A percentile compares a stretch with the other conserved stretches of the same genome.
phyloP scores from a whole-genome alignment of 2,797 vertebrate genomes.

The Phoeniculus purpureus region DNA sequence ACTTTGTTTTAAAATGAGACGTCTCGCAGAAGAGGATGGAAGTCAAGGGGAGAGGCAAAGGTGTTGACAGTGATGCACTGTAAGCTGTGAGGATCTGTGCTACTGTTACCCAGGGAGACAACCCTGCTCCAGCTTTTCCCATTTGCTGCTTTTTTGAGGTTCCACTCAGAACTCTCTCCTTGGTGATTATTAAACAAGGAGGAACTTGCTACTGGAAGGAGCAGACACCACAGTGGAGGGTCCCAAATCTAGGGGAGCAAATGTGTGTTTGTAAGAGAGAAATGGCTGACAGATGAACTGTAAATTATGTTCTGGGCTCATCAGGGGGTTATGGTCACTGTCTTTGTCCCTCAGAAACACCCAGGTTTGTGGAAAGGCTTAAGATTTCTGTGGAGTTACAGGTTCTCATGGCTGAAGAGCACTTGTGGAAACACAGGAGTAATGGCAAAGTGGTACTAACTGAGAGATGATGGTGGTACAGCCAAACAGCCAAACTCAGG shows the following conservation, averaged over 20 bases:
- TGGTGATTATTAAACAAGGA: not conserved
- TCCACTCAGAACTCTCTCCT: not conserved
- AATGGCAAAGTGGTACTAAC: not conserved
- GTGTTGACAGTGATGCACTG: constrained; percentile 38
- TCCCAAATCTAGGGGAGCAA: not conserved
- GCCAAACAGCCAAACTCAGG: not conserved
- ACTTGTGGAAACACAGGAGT: not conserved
- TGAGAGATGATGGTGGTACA: not conserved
- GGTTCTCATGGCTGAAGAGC: not conserved
- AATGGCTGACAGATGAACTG: not conserved
- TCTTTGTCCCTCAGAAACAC: not conserved
- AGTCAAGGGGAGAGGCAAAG: constrained; percentile 6
- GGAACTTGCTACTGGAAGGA: not conserved
- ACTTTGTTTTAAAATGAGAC: constrained; percentile 71
- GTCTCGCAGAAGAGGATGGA: not conserved
- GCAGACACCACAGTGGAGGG: not conserved
- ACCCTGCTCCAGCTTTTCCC: not conserved
- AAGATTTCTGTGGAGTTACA: not conserved
- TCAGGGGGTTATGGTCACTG: not conserved
- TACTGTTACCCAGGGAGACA: constrained; percentile 5
- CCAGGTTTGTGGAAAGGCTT: not conserved
- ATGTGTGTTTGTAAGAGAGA: not conserved
- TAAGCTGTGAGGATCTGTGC: constrained; percentile 1
- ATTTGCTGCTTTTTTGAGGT: not conserved
- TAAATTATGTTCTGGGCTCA: not conserved